Conservation (phyloP, 2,113 vertebrate species). For the Labrus mixtus region DNA sequence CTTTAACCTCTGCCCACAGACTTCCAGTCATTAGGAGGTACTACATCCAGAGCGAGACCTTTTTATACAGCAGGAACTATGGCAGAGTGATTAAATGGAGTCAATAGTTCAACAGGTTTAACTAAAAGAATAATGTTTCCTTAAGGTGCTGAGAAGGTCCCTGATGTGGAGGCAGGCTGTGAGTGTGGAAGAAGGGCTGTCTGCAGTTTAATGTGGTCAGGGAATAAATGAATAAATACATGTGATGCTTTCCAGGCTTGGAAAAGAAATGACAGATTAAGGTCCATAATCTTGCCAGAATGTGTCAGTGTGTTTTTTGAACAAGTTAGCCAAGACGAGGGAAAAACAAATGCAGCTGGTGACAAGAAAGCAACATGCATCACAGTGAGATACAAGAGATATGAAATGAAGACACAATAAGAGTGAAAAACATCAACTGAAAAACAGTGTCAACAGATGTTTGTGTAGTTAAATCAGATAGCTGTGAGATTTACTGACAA, state of each 20-base stretch:
- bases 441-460: neutral
- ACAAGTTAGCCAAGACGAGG: neutral
- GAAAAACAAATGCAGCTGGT: conserved; percentile 20
- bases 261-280: neutral
- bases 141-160: neutral
- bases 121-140: neutral
- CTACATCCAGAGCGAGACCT: neutral
- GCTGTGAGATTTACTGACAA: too few species aligned
- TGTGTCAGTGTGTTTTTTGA: neutral
- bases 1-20: neutral
- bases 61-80: neutral
- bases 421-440: neutral
- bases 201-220: neutral
- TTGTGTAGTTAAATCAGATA: neutral
- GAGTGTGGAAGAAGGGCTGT: conserved; percentile 14
- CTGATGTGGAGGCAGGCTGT: neutral
- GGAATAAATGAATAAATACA: conserved; percentile 11
- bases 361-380: neutral
- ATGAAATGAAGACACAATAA: neutral
- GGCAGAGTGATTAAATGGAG: neutral
- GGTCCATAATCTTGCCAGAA: conserved; percentile 6
- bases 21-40: neutral
- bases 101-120: neutral
- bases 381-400: neutral
- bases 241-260: conserved; percentile 8